Percentiles rank a stretch among this genome's conserved stretches.
These are phyloP conservation scores for Cosmorhoe ocellata DNA, from an alignment of 2,888 invertebrate species.

Conservation along the genomic window DNA sequence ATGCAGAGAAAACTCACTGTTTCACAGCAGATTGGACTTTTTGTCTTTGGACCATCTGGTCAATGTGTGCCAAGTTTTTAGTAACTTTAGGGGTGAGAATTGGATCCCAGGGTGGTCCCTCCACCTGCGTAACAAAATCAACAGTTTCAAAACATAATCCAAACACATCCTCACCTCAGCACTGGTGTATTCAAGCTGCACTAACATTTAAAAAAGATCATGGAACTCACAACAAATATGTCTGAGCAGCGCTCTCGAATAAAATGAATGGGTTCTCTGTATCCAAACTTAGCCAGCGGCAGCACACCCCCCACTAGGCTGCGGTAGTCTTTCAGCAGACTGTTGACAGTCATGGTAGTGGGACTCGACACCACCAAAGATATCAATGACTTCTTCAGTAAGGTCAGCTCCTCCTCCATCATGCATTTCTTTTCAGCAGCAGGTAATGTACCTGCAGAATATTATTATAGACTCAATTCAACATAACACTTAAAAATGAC, in stretches of 20 bases:
- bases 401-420: constrained; percentile 59
- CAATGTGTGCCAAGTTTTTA: constrained; percentile 66
- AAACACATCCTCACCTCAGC: too few species aligned
- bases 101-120: constrained; percentile 55
- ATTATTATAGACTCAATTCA: too few species aligned
- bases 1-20: constrained; percentile 48
- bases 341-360: constrained; percentile 56
- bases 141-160: neutral
- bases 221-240: constrained; percentile 66
- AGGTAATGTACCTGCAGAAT: neutral
- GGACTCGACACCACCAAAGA: constrained; percentile 72
- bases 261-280: constrained; percentile 55
- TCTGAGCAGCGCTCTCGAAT: constrained; percentile 61
- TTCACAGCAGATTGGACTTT: constrained; percentile 49
- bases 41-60: constrained; percentile 67
- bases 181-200: too few species aligned
- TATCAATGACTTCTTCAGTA: constrained; percentile 58
- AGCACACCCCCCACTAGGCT: constrained; percentile 56
- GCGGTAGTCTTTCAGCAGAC: constrained; percentile 61
- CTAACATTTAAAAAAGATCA: too few species aligned
- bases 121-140: constrained; percentile 46
- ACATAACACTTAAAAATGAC: too few species aligned
- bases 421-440: constrained; percentile 22
- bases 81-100: constrained; percentile 64
- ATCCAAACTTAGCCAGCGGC: constrained; percentile 57